A percentile compares a stretch with the other conserved stretches of the same genome.
These are phyloP conservation scores for Lutraria rhynchaena DNA, from an alignment of 1,140 invertebrate species.

Conservation along the genomic window DNA sequence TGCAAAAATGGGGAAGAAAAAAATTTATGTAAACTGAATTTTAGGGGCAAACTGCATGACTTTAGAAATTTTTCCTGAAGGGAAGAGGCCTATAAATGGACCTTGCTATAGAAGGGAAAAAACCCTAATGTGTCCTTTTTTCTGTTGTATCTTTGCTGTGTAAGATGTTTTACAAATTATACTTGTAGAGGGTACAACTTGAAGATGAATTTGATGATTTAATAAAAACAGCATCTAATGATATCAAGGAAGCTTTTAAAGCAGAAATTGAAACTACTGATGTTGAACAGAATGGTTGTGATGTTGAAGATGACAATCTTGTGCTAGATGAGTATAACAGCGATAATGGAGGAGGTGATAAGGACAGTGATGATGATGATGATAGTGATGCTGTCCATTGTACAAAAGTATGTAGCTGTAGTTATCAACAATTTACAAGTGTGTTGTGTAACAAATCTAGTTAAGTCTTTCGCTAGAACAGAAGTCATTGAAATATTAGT, in stretches of 20 bases:
- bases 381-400: conserved; percentile 82
- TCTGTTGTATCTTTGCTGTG: background rate
- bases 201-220: conserved; percentile 80
- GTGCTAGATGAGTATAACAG: conserved; percentile 83
- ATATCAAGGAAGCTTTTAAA: conserved; percentile 77
- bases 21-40: no score
- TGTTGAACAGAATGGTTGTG: conserved; percentile 65
- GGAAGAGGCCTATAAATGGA: no score
- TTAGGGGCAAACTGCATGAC: no score
- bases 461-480: no score
- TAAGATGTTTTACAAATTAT: background rate
- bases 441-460: no score
- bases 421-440: no score
- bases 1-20: no score
- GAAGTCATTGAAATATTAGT: no score
- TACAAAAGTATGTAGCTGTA: conserved; percentile 75
- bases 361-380: conserved; percentile 66
- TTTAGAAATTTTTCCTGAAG: no score
- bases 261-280: conserved; percentile 71
- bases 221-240: conserved; percentile 75
- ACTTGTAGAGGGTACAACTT: conserved; percentile 67
- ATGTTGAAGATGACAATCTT: conserved; percentile 81
- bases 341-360: conserved; percentile 81
- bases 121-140: no score
- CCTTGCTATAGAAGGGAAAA: no score